These are phyloP conservation scores for Leptopilina boulardi DNA, from an alignment of 1,140 invertebrate species.

Conservation along the genomic window DNA sequence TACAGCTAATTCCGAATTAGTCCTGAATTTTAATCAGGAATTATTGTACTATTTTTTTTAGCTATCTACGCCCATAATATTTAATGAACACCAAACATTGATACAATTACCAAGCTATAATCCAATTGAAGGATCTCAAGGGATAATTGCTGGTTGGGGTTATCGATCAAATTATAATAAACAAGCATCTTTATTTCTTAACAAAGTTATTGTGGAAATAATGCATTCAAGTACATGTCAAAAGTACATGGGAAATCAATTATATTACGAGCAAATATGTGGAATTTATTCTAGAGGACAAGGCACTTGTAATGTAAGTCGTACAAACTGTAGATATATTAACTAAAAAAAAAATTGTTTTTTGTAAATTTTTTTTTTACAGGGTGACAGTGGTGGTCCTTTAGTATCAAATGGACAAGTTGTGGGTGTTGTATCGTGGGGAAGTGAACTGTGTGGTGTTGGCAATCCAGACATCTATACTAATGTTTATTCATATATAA, in stretches of 20 bases:
- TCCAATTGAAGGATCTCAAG: not conserved
- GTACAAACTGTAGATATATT: no score
- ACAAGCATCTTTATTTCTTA: not conserved
- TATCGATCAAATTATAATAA: not conserved
- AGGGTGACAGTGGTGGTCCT: not conserved
- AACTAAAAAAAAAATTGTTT: not conserved
- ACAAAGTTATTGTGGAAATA: not conserved
- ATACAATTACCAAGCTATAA: not conserved
- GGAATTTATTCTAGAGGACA: not conserved
- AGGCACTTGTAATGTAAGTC: not conserved
- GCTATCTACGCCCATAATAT: not conserved
- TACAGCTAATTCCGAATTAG: no score
- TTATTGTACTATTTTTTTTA: not conserved
- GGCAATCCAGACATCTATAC: not conserved
- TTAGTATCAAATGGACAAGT: not conserved
- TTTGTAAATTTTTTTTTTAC: not conserved
- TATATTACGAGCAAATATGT: not conserved
- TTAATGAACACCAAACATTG: not conserved
- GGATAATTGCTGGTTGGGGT: not conserved
- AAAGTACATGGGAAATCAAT: constrained; percentile 1
- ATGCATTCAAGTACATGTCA: not conserved
- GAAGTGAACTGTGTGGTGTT: not conserved
- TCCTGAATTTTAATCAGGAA: no score
- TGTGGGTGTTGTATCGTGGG: not conserved
- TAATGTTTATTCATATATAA: not conserved